Percentiles rank a stretch among this genome's conserved stretches.
Conservation (phyloP, 2,113 vertebrate species). For the Carettochelys insculpta region DNA sequence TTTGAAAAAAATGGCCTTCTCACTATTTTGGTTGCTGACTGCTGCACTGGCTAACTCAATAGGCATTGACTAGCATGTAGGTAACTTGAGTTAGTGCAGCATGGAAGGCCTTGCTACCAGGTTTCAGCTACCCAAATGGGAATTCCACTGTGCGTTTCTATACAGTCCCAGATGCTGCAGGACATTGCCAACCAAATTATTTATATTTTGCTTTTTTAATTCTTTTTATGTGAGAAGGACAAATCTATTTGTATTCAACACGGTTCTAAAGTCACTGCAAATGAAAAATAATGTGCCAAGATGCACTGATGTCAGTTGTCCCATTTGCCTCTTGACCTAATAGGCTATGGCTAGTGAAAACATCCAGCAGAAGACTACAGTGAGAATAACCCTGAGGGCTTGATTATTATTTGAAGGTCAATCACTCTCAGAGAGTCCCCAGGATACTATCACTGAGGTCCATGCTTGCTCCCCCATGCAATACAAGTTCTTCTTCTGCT, state of each 20-base stretch:
- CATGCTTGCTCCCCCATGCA: slow-evolving; percentile 60
- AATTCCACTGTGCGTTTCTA: not conserved
- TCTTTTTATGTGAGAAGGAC: slow-evolving; percentile 19
- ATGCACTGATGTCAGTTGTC: slow-evolving; percentile 16
- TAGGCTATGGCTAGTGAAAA: slow-evolving; percentile 72
- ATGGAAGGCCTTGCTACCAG: not conserved
- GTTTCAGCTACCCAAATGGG: not conserved
- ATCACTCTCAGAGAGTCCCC: slow-evolving; percentile 78
- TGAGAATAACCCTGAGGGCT: slow-evolving; percentile 73
- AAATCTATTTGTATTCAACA: slow-evolving; percentile 41
- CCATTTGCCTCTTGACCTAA: slow-evolving; percentile 66
- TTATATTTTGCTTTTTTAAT: not conserved
- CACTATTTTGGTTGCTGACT: no score
- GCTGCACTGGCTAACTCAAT: not conserved
- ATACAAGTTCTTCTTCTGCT: slow-evolving; percentile 34
- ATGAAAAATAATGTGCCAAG: slow-evolving; percentile 54
- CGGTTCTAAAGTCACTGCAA: slow-evolving; percentile 44
- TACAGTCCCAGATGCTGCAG: not conserved
- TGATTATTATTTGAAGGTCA: slow-evolving; percentile 83
- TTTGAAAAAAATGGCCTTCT: no score
- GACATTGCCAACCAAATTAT: not conserved
- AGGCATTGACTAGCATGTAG: rapidly evolving
- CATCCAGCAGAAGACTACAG: slow-evolving; percentile 76
- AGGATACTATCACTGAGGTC: slow-evolving; percentile 70
- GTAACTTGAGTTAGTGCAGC: not conserved